Evolutionary conservation across 1,140 invertebrate genomes (phyloP), one percentile per base, ranked within the genome.

Genomic region (Pseudomyrmex flavicornis): DNA sequence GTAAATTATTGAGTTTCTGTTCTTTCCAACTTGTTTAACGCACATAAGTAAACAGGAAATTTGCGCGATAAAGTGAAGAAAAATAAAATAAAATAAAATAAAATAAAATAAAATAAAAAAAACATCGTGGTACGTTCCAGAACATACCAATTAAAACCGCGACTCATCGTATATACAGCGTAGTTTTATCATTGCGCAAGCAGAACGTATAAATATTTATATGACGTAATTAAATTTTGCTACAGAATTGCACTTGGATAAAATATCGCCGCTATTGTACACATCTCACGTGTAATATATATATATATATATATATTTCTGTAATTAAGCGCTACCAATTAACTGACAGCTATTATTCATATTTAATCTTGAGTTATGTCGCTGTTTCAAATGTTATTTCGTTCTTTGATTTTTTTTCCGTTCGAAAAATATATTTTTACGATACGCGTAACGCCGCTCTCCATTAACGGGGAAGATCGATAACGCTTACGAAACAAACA

Each of bases 151-250:
- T 80, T 80, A 72, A 80, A 72, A 80, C 61, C 72, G 20, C 46
- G 12, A 20, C 12, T 69, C 44, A 22, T 69, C 17, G 52, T 26
- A 26, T 20, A 59, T 35, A n/a, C 17, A 44, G 22, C 54, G 26
- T 13, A 50, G 54, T 70, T 80, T 80, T 80, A 72, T 50, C 66
- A 48, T 12, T 17, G 8, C 12, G 44, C 20, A 70, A 15, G 48
- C 44, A 7, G 44, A n/a, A 44, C 17, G 59, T 72, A 80, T 80
- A 80, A 79, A 72, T 80, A 48, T 72, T 80, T 80, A 72, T 72
- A 59, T 80, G n/a, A 46, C 22, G 15, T 80, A 80, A 80, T 80
- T 80, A 72, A 80, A 80, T 72, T 72, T 72, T 17, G 56, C 54
- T 59, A 48, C 12, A 69, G 54, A 58, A 20, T 22, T 69, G 48